Base-by-base conservation (phyloP, 2,113 vertebrate genomes). In the Calidris pygmaea region DNA sequence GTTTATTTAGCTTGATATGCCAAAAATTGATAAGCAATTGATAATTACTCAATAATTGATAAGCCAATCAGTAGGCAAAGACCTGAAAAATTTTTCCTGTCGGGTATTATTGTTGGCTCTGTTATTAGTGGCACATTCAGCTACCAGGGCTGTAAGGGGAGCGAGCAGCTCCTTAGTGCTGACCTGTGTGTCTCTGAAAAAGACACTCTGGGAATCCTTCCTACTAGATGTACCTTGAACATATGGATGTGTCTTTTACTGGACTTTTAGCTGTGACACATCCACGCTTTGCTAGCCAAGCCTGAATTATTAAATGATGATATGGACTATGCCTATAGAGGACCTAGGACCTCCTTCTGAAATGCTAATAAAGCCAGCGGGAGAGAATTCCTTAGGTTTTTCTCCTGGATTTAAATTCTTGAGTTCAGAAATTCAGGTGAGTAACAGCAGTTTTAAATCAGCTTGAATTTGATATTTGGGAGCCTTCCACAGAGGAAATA, bases 311-410 rank as follows among this genome's bases (percentile, higher is more conserved):
- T 96, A 89, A 94, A 77, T 87, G 91, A 75, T 85, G 62, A 50
- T 65, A 65, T 30, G 74, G 89, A 76, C 95, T 85, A 15, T 88
- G 86, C 35, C 84, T 95, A 45, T 55, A 80, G 85, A 97, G 77
- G 87, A 90, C 80, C 73, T 78, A 67, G 75, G 82, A 70, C 94
- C 84, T 90, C 48, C 82, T 85, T 96, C 83, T 95, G 95, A 96
- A 96, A 89, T 91, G 93, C 72, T 91, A 93, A 95, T 94, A 63
- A 76, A 95, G 75, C 56, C 94, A 95, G 91, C 87, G 87, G 93
- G 95, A 91, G 91, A 96, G 58, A 92, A 92, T 93, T 96, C 83
- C 80, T 95, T 80, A 68, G 65, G 27, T 85, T 96, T 95, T 94
- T 89, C 82, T 88, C 55, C 73, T 48, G 78, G 87, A 88, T 94